Conservation (phyloP, 2,797 vertebrate species). For the Clarias platycephalus region DNA sequence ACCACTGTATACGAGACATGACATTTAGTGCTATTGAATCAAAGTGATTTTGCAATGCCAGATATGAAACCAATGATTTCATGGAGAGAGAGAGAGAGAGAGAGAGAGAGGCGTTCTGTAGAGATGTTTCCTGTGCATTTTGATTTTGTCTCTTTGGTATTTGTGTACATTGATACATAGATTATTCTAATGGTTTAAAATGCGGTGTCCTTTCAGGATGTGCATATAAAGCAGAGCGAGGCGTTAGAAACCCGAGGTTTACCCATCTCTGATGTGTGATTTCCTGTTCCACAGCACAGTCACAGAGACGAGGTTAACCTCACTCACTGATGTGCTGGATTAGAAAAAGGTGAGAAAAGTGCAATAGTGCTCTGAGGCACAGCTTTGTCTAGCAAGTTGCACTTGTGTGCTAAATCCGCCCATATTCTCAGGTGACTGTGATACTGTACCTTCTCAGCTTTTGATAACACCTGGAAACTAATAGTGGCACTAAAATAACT, state of each 20-base stretch:
- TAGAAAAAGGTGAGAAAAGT: slow-evolving; percentile 41
- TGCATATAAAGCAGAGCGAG: not conserved
- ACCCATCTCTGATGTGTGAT: not conserved
- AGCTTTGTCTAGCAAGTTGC: not conserved
- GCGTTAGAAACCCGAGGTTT: not conserved
- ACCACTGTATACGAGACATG: too few relatives aligned
- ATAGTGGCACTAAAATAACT: not conserved
- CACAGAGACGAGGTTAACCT: not conserved
- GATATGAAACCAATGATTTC: too few relatives aligned
- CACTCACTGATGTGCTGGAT: not conserved
- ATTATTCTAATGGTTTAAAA: not conserved
- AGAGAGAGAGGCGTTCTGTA: not conserved
- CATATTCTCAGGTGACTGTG: slow-evolving; percentile 16
- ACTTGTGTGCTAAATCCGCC: slow-evolving; percentile 12
- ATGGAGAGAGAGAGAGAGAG: too few relatives aligned
- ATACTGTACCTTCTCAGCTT: slow-evolving; percentile 50
- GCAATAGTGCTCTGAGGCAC: slow-evolving; percentile 36
- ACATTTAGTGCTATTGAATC: too few relatives aligned
- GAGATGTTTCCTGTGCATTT: not conserved
- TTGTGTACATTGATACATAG: not conserved
- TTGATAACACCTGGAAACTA: slow-evolving; percentile 41
- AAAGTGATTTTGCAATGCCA: too few relatives aligned
- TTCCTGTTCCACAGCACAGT: not conserved
- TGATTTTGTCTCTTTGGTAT: not conserved
- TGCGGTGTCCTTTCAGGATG: not conserved